Base-by-base conservation (phyloP, 2,113 vertebrate species). In the Hoplias malabaricus region DNA sequence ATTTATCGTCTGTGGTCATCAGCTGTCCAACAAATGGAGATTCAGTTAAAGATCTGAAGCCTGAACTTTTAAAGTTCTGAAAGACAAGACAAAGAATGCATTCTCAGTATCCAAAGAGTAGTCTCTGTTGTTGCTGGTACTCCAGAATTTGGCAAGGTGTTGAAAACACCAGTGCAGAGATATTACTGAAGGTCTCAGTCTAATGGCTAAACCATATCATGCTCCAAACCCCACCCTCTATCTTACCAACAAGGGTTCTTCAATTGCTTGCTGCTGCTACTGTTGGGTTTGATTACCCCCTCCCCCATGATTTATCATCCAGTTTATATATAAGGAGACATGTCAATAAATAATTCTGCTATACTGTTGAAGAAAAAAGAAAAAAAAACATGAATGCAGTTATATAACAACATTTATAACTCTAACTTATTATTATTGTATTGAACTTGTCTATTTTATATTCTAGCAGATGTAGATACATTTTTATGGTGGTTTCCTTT, bases 391-490 rank as follows among this genome's bases (percentile, higher is more conserved):
- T 76, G 27, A 78, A 56, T 86, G 78, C 79, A 78, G 71, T 83
- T 74, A 69, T 82, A 50, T 75, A 83, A 46, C 16, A n/a, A 56
- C 53, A 77, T 73, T 68, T 71, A 80, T 74, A 82, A 69, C 31
- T 46, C 57, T 88, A 87, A 91, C 72, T 91, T 88, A 85, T 88
- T 88, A 85, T 88, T 84, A 59, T 77, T 63, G 70, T 84, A 63
- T 76, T 73, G 81, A 80, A 53, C 68, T 83, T 82, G 43, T 61
- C 57, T 14, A 31, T 88, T 90, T 80, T 77, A 75, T 90, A 86
- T 88, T 86, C 85, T 86, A 74, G 80, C 83, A 85, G 73, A 85
- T 92, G 82, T 89, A 89, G 86, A 89, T 87, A 84, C 43, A 68
- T 73, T 71, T 83, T 87, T 83, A 77, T 85, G 73, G 25, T 74